These are phyloP conservation scores for Galaxea fascicularis DNA, from an alignment of 92 coral and sea anemone genomes.

Conservation along the genomic window DNA sequence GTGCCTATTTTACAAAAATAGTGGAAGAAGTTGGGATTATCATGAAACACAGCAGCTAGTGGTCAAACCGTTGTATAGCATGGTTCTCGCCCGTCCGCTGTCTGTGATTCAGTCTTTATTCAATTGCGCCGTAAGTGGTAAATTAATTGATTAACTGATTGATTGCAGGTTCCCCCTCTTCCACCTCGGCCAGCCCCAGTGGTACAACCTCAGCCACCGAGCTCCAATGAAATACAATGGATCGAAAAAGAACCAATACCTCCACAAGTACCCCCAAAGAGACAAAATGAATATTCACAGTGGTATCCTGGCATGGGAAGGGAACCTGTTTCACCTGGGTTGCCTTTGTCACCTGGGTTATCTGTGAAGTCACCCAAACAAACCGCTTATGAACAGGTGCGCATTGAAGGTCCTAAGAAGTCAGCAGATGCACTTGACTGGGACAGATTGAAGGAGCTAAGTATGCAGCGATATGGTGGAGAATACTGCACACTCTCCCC, in stretches of 20 bases:
- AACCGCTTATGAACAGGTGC: constrained; percentile 77
- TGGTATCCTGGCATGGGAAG: constrained; percentile 22
- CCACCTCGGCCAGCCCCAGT: constrained; percentile 35
- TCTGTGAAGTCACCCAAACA: constrained; percentile 34
- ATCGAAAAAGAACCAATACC: constrained; percentile 46
- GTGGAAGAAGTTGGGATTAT: too few relatives aligned
- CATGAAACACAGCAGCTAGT: too few relatives aligned
- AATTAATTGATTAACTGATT: too few relatives aligned
- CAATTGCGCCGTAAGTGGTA: too few relatives aligned
- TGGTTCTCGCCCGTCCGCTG: too few relatives aligned
- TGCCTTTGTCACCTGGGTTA: constrained; percentile 9
- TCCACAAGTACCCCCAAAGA: constrained; percentile 50
- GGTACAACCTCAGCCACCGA: constrained; percentile 1
- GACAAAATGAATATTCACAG: constrained; percentile 66
- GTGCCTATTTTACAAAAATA: too few relatives aligned
- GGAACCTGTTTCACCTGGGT: constrained; percentile 32
- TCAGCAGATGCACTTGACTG: constrained; percentile 56
- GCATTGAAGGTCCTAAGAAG: constrained; percentile 75
- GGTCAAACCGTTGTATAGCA: too few relatives aligned
- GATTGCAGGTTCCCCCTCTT: background rate
- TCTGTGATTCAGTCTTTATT: background rate
- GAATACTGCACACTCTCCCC: constrained; percentile 82
- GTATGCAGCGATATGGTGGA: constrained; percentile 50
- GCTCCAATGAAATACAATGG: constrained; percentile 38
- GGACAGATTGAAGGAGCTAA: constrained; percentile 53